Base-by-base conservation (phyloP, 2,888 invertebrate species). In the Choristoneura rosaceana region DNA sequence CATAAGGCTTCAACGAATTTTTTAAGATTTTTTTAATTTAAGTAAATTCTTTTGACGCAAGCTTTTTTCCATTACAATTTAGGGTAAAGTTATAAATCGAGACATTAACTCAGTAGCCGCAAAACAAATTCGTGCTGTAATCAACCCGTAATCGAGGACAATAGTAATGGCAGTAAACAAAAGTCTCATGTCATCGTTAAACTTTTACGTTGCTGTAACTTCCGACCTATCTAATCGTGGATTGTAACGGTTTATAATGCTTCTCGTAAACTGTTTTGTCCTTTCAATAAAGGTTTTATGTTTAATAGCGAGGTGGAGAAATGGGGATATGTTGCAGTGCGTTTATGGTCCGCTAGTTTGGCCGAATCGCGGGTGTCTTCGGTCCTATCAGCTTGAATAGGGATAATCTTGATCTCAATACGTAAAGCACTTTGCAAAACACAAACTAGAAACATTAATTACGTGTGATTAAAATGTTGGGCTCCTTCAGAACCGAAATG, bases 181-280 rank as follows among this genome's bases (percentile, higher is more conserved):
- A 67, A 71, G 62, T 43, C 59, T 38, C 68, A 64, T 52, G 73
- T 64, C 64, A 73, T 69, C 73, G 64, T 73, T 69, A 73, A 73
- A 73, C 64, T 73, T 73, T 73, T 73, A 73, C 69, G 59, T n/a
- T 15, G 59, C 64, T 45, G 50, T 69, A 64, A 73, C 68, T 69
- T 69, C 73, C 73, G 59, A 73, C 64, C 68, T 73, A 73, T 73
- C 64, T 69, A 73, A 73, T 69, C 73, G 61, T 33, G 61, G 52
- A 60, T 55, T 50, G 52, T 71, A 55, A 58, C 68, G 73, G 59
- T 69, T 69, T 71, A 71, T 71, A 73, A 73, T 68, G 59, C 59
- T n/a, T 64, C 64, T 69, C 73, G 63, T 73, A 73, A 64, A 73
- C 68, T 68, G 43, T 60, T 34, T 33, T 52, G 63, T 71, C 59